phyloP scores from a whole-genome alignment of 1,140 invertebrate genomes.

The Chelonus insularis region DNA sequence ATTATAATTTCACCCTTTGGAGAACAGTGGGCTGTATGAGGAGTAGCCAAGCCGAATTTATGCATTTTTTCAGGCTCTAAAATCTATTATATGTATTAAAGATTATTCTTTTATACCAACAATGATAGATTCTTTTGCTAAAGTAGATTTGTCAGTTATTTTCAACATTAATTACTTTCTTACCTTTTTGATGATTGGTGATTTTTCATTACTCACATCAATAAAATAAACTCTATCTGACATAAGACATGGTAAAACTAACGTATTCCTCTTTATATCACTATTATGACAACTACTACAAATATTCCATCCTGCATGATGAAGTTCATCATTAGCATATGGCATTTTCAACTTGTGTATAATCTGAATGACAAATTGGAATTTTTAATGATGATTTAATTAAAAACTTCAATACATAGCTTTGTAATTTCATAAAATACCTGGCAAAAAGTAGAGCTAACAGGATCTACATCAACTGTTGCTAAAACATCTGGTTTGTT shows the following conservation, averaged over 20 bases:
- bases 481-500: conserved; percentile 83
- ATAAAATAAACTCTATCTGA: conserved; percentile 86
- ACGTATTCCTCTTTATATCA: conserved; percentile 69
- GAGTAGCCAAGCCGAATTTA: conserved; percentile 74
- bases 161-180: no score
- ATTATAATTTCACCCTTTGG: conserved; percentile 93
- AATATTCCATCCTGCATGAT: conserved; percentile 95
- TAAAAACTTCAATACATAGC: no score
- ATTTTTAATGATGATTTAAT: no score
- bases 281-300: conserved; percentile 86
- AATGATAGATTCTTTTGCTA: no score
- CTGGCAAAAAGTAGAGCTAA: conserved; percentile 83
- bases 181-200: conserved; percentile 70
- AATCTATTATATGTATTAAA: conserved; percentile 64
- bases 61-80: conserved; percentile 76
- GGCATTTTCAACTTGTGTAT: conserved; percentile 82
- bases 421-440: conserved; percentile 45
- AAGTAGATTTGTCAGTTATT: no score
- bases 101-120: conserved; percentile 15
- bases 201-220: conserved; percentile 73
- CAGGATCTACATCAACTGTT: conserved; percentile 89
- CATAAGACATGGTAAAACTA: conserved; percentile 82
- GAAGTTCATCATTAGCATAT: conserved; percentile 84
- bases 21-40: conserved; percentile 93
- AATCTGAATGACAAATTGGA: conserved; percentile 66